Base-by-base conservation (phyloP, 2,888 invertebrate species). In the Eupsilia transversa region DNA sequence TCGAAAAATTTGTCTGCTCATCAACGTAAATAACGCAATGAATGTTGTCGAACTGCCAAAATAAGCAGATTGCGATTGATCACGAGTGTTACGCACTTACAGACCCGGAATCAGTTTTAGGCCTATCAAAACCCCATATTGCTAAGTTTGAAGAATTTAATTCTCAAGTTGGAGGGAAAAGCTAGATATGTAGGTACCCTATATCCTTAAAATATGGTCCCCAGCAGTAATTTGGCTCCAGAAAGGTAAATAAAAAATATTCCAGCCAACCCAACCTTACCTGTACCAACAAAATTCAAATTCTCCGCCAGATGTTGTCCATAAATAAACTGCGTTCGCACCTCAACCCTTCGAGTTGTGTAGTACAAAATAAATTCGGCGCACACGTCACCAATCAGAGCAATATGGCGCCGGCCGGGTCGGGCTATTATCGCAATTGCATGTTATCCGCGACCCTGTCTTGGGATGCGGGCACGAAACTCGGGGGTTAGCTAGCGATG, bases 321-420 rank as follows among this genome's bases (percentile, higher is more conserved):
- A 92, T 94, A 93, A 94, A 94, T 93, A 94, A 65, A 93, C 87
- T 83, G 83, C 79, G 87, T 93, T 93, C 89, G 90, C 94, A 94
- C 94, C 93, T 94, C 92, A 95, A 95, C 94, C 95, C 95, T 94
- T 94, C 92, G 89, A 84, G 88, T 89, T 91, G 92, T 70, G 94
- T 94, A 95, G 94, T 95, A 93, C 90, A 89, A 91, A 94, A 95
- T 96, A 95, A 96, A 96, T 96, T 95, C 91, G 90, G 88, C 89
- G 86, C 87, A 89, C 92, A 90, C 92, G 94, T 94, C 95, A 93
- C 93, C 95, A 92, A 95, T 96, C 96, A 95, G 86, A 89, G 86
- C 96, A 96, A 95, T 90, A 95, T 95, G 96, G 95, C 93, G 95
- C 94, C 89, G 92, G 95, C 94, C 89, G 92, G 94, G 93, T 92